Evolutionary conservation across 2,113 vertebrate species (phyloP), one percentile per base, ranked within the genome.

Genomic region (Brachypteracias leptosomus): DNA sequence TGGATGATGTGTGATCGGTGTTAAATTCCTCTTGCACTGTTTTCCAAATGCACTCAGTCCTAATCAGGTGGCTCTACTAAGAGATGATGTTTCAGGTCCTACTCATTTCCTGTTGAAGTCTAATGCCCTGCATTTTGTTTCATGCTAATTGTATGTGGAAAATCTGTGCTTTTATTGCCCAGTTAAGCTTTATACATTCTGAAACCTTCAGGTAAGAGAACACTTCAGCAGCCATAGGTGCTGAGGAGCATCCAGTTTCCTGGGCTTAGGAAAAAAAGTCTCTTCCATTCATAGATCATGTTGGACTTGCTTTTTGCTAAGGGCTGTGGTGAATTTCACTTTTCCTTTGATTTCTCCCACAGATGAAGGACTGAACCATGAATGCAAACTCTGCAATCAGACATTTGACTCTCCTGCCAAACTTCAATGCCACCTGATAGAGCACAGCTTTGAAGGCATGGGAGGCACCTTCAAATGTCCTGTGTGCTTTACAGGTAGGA

Each of bases 371-470:
- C 96, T 99, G 97, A 99, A 99, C 97, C 99, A 99, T 26, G 99
- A 99, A 91, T 99, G 99, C 98, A 99, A 99, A 92, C 99, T 99
- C 95, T 99, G 99, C 98, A 99, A 98, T 97, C 99, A 99, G 98
- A 99, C 99, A 2, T 99, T 99, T 22, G 99, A 99, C 98, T 99
- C 99, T 36, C 99, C 99, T 26, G 99, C 99, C 88, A 99, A 99
- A 96, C 99, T 99, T 75, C 99, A 99, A 97, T 99, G 99, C 96
- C 99, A 99, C 97, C 98, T 99, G 98, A 99, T 99, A 89, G 99
- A 99, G 97, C 99, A 99, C 98, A 99, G 99, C 98, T 99, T 99
- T 70, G 99, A 99, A 98, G 99, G 99, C 80, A 99, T 99, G 99
- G 99, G 99, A 29, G 99, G 99, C 90, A 99, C 99, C 90, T 99